Evolutionary conservation across 2,888 invertebrate species (phyloP), one percentile per base, ranked within the genome.

Genomic region (Limulus polyphemus): DNA sequence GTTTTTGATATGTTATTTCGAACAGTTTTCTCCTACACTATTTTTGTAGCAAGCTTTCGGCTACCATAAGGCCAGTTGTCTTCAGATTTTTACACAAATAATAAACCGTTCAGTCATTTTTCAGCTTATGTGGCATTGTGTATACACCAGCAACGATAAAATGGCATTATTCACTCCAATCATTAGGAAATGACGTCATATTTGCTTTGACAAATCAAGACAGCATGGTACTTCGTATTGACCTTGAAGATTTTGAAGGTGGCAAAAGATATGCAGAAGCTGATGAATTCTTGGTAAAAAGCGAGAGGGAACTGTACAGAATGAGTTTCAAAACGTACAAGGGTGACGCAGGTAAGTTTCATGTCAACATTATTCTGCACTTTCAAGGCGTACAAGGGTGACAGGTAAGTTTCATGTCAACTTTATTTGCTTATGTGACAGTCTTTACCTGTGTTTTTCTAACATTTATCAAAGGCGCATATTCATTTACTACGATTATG

Each of bases 131-230:
- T n/a, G 1, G 51, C 9, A 50, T 50, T 9, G 3, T 7, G n/a
- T 50, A 50, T n/a, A 14, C 3, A 1, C 7, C 2, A n/a, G 51
- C n/a, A 50, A 50, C 7, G 51, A n/a, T 50, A n/a, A n/a, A 50
- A 14, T 50, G 51, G 7, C 10, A 50, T 14, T n/a, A 9, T 3
- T 7, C 13, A 2, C 14, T n/a, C 51, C n/a, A 3, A 2, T 14
- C 14, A 13, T n/a, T 10, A 32, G 91, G 91, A 58, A 91, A 91
- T 73, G 90, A 91, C 75, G 91, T 91, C 73, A 91, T 92, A 68
- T 91, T 90, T 76, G 90, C 91, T 89, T 65, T 80, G n/a, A 79
- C 79, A 11, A 73, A 71, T 60, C 69, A 71, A 58, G 81, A 78
- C 72, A 73, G 82, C 48, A 78, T 81, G 61, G 81, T 85, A 71